Conservation (phyloP, 2,797 vertebrate species). For the Peromyscus eremicus region DNA sequence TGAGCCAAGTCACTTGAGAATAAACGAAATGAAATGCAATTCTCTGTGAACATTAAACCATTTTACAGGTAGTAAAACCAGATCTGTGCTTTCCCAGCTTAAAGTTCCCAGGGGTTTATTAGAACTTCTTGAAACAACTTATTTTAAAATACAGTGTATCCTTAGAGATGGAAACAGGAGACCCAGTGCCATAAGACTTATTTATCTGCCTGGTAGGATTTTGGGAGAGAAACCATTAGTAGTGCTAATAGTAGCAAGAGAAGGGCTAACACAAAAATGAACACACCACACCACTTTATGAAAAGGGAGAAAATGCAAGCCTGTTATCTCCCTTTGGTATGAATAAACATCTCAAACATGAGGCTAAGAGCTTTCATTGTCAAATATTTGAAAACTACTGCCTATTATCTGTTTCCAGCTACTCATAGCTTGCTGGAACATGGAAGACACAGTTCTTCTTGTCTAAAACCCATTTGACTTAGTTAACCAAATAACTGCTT, state of each 20-base stretch:
- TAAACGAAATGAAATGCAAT: slow-evolving; percentile 64
- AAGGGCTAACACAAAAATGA: slow-evolving; percentile 47
- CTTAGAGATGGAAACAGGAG: slow-evolving; percentile 41
- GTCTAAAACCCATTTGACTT: slow-evolving; percentile 26
- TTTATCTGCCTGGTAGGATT: slow-evolving; percentile 56
- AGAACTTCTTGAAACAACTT: slow-evolving; percentile 52
- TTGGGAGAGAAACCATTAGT: slow-evolving; percentile 25
- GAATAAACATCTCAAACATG: slow-evolving; percentile 54
- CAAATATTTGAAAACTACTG: slow-evolving; percentile 38
- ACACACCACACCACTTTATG: background rate
- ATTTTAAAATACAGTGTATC: slow-evolving; percentile 43
- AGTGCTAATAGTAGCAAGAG: slow-evolving; percentile 3
- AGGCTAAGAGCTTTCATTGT: background rate
- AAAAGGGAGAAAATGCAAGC: slow-evolving; percentile 16
- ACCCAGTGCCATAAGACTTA: background rate
- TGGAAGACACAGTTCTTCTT: background rate
- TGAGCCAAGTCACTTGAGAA: slow-evolving; percentile 53
- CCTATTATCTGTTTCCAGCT: background rate
- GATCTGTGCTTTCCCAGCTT: slow-evolving; percentile 41
- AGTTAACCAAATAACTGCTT: slow-evolving; percentile 11
- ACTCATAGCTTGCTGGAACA: background rate
- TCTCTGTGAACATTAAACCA: slow-evolving; percentile 63
- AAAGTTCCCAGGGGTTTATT: slow-evolving; percentile 63
- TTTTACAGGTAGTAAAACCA: slow-evolving; percentile 67
- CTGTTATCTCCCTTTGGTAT: background rate